These are phyloP conservation scores for Python bivittatus DNA, from an alignment of 2,113 vertebrate genomes.

Conservation along the genomic window DNA sequence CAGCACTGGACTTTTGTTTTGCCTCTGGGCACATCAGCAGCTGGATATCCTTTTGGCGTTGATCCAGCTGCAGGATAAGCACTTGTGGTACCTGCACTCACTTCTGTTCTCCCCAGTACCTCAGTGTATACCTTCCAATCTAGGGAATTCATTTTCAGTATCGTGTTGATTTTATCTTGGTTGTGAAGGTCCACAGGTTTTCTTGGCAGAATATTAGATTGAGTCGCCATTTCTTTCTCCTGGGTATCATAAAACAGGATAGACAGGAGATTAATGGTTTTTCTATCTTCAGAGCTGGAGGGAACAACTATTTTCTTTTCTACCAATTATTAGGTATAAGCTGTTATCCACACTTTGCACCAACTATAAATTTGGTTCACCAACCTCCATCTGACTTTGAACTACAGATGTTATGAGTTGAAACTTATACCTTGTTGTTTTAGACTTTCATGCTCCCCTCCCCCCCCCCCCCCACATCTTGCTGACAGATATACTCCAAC, in stretches of 20 bases:
- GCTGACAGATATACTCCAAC: background rate
- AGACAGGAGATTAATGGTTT: background rate
- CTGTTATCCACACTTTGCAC: background rate
- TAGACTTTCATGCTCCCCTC: background rate
- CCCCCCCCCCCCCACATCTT: too few relatives aligned
- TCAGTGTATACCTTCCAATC: background rate
- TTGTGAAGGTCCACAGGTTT: background rate
- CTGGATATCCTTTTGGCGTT: background rate
- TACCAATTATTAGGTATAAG: background rate
- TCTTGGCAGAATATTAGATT: background rate
- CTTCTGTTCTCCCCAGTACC: background rate
- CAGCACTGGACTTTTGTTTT: background rate
- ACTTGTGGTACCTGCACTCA: background rate
- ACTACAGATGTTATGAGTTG: background rate
- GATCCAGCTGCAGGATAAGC: background rate
- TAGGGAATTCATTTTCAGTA: background rate
- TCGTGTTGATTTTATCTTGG: background rate
- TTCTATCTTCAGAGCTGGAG: background rate
- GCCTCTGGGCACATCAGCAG: background rate
- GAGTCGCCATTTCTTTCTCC: background rate
- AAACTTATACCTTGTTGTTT: background rate
- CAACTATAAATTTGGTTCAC: background rate
- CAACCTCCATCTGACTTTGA: background rate
- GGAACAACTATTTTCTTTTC: background rate
- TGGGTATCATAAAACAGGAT: background rate